These are phyloP conservation scores for Crypturellus tataupa DNA, from an alignment of 2,797 vertebrate genomes.

Conservation along the genomic window DNA sequence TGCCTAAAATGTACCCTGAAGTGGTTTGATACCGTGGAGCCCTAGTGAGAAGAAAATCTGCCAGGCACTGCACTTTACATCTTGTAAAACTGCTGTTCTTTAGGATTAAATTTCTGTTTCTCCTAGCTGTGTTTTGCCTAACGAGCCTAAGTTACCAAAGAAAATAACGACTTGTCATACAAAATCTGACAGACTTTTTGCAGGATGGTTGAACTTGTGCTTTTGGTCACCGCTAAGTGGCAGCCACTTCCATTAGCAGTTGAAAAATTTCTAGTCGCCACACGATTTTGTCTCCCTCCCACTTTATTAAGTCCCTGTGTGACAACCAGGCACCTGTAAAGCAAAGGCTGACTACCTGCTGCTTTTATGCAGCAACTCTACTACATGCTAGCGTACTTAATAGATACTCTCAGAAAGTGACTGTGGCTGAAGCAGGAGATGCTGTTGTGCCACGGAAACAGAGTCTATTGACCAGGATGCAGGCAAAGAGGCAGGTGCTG, in stretches of 20 bases:
- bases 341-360: neutral
- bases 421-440: neutral
- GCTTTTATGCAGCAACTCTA: neutral
- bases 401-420: neutral
- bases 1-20: neutral
- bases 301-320: neutral
- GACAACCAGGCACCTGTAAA: neutral
- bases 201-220: neutral
- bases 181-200: neutral
- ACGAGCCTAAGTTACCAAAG: neutral
- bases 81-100: neutral
- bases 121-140: neutral
- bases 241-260: constrained; percentile 33
- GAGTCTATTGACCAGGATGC: neutral
- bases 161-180: neutral
- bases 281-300: neutral
- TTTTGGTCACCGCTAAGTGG: neutral
- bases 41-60: neutral
- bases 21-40: neutral
- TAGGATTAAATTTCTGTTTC: neutral
- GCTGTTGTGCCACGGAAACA: neutral
- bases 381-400: neutral
- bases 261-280: neutral
- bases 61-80: neutral
- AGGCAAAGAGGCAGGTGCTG: neutral